Base-by-base conservation (phyloP, 2,888 invertebrate genomes). In the Adelphocoris suturalis region DNA sequence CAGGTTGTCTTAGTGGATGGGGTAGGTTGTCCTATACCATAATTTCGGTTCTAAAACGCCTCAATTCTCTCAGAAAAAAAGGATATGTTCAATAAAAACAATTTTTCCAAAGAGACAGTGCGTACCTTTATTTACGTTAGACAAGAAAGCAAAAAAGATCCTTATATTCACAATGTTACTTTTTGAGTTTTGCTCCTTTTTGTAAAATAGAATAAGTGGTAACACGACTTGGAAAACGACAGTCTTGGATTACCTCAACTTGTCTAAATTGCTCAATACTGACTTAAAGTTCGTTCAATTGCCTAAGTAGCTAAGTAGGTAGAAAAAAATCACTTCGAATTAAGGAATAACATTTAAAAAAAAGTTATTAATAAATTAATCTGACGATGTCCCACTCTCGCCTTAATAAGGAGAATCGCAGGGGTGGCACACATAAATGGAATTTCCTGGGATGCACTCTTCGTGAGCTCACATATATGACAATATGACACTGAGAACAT, bases 361-460 rank as follows among this genome's bases (percentile, higher is more conserved):
- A 16, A 57, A 9, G 4, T 57, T 9, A 16, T 4, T 14, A 9
- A 13, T 16, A 16, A 57, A 57, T 11, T 23, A 11, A 12, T 23
- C 76, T 23, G 11, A 23, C 16, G 16, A n/a, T 12, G 23, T 68
- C n/a, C n/a, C 68, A 68, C 19, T 11, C 4, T 76, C 76, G 12
- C 76, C 76, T 5, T 76, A 19, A 76, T 76, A 76, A 76, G 16
- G 57, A 57, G 16, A 23, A 76, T 76, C 27, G 76, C 76, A 76
- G 76, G 12, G 27, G 27, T 76, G 76, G 76, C 76, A 76, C 12
- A 57, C 57, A 76, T 76, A 76, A 76, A 11, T 76, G 4, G 27
- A 7, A 76, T 76, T 76, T 37, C 76, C 76, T 11, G 76, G 57
- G 16, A 16, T 57, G 57, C 57, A 57, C 4, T 13, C 57, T 57